phyloP scores from a whole-genome alignment of 1,140 invertebrate genomes.

The Lordiphosa stackelbergi region DNA sequence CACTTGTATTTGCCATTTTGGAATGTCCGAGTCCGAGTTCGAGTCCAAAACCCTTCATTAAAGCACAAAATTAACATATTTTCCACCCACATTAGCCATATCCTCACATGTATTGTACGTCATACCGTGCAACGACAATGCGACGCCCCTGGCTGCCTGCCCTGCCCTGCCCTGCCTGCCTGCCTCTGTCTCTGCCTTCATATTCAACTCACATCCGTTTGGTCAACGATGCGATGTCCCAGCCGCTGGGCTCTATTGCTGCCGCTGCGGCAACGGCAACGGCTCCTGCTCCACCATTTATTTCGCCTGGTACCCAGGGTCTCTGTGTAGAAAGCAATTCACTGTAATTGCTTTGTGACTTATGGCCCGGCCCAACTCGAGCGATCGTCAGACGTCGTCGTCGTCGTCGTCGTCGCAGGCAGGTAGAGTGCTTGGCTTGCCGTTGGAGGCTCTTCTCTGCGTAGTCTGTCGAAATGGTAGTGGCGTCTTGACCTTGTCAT shows the following conservation, averaged over 20 bases:
- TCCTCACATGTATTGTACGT: background rate
- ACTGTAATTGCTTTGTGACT: constrained; percentile 76
- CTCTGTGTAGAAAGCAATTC: constrained; percentile 70
- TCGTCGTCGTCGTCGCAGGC: constrained; percentile 18
- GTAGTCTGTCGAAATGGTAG: constrained; percentile 44
- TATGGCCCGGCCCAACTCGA: constrained; percentile 70
- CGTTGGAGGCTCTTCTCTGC: constrained; percentile 2
- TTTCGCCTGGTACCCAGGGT: constrained; percentile 25
- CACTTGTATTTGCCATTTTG: background rate
- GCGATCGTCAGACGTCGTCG: constrained; percentile 34
- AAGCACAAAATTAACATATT: constrained; percentile 10
- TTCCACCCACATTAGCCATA: constrained; percentile 3
- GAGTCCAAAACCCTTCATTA: constrained; percentile 2
- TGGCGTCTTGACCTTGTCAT: constrained; percentile 74
- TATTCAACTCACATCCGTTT: constrained; percentile 24
- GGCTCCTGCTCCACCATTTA: constrained; percentile 52
- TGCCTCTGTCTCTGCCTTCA: constrained; percentile 3
- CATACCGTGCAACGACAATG: background rate
- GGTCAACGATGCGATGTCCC: constrained; percentile 31
- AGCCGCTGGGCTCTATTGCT: constrained; percentile 58
- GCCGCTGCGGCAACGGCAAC: constrained; percentile 15
- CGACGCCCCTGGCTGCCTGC: constrained; percentile 9
- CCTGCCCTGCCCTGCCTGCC: constrained; percentile 1
- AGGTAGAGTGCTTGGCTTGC: background rate
- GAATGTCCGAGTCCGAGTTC: background rate